phyloP scores from a whole-genome alignment of 2,888 invertebrate species.

The Philhelius pedissequus region DNA sequence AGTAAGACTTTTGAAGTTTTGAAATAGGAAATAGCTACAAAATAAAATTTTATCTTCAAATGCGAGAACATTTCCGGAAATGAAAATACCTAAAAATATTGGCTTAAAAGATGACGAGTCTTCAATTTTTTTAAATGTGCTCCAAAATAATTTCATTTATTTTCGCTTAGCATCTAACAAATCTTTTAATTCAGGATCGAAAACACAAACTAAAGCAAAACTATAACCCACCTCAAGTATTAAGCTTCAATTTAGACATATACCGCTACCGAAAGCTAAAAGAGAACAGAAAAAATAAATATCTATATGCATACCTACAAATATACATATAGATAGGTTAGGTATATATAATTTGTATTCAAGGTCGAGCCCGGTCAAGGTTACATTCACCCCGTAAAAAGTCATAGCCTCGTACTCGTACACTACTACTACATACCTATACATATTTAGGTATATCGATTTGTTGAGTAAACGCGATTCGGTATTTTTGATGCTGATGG shows the following conservation, averaged over 20 bases:
- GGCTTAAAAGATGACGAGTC: too few relatives aligned
- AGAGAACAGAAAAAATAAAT: constrained; percentile 43
- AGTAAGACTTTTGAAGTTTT: too few relatives aligned
- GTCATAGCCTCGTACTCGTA: constrained; percentile 63
- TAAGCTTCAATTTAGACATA: constrained; percentile 19
- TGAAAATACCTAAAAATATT: too few relatives aligned
- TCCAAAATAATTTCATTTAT: constrained; percentile 22
- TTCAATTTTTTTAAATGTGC: constrained; percentile 36
- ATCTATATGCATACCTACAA: not conserved
- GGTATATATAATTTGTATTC: constrained; percentile 43
- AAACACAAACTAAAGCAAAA: not conserved
- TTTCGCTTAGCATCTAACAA: not conserved
- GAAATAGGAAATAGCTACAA: too few relatives aligned
- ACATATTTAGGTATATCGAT: too few relatives aligned
- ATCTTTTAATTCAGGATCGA: constrained; percentile 16
- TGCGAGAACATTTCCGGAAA: too few relatives aligned
- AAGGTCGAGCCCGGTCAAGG: constrained; percentile 66
- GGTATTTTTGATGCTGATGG: not conserved
- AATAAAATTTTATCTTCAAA: too few relatives aligned
- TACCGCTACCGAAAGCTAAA: constrained; percentile 22
- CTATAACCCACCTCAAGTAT: not conserved
- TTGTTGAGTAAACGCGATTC: not conserved
- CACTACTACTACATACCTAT: constrained; percentile 34
- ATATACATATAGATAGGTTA: too few relatives aligned
- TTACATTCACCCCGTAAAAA: constrained; percentile 68